Evolutionary conservation across 1,140 invertebrate genomes (phyloP).

Genomic region (Nixonia krombeini): DNA sequence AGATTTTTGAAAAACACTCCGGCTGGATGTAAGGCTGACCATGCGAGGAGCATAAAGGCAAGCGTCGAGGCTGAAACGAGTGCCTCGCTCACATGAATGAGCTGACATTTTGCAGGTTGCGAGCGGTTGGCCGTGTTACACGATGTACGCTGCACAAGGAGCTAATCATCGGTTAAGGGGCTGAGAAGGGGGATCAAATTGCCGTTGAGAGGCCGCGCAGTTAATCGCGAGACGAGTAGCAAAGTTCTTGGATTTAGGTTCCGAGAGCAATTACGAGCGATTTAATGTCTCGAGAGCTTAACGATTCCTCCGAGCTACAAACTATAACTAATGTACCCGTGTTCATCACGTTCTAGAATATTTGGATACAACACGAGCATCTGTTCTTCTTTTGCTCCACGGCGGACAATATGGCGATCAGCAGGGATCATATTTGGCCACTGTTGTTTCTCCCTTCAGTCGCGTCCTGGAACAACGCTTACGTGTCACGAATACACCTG

Average conservation of each 20-base stretch:
- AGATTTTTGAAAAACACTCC: neutral
- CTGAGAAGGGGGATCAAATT: conserved; percentile 21
- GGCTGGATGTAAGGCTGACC: neutral
- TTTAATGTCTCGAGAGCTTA: conserved; percentile 44
- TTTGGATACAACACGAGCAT: neutral
- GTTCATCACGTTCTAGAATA: conserved; percentile 8
- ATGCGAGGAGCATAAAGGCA: neutral
- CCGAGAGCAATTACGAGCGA: conserved; percentile 42
- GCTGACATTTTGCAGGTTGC: conserved; percentile 26
- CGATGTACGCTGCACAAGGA: conserved; percentile 13
- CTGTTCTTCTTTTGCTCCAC: too few relatives aligned
- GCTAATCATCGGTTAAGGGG: conserved; percentile 26
- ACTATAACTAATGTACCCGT: conserved; percentile 42
- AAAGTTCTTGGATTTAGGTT: conserved; percentile 45
- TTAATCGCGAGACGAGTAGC: conserved; percentile 43
- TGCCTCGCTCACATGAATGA: conserved; percentile 7
- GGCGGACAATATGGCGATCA: too few relatives aligned
- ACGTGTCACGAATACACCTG: too few relatives aligned
- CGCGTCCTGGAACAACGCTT: too few relatives aligned
- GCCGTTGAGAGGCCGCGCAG: conserved; percentile 36
- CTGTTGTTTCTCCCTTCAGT: too few relatives aligned
- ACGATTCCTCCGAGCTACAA: conserved; percentile 32
- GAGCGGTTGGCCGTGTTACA: conserved; percentile 9
- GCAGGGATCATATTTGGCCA: too few relatives aligned
- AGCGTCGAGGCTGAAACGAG: neutral